A percentile compares a stretch with the other conserved stretches of the same genome.
Conservation (phyloP, 2,797 vertebrate species). For the Enteromius fasciolatus region DNA sequence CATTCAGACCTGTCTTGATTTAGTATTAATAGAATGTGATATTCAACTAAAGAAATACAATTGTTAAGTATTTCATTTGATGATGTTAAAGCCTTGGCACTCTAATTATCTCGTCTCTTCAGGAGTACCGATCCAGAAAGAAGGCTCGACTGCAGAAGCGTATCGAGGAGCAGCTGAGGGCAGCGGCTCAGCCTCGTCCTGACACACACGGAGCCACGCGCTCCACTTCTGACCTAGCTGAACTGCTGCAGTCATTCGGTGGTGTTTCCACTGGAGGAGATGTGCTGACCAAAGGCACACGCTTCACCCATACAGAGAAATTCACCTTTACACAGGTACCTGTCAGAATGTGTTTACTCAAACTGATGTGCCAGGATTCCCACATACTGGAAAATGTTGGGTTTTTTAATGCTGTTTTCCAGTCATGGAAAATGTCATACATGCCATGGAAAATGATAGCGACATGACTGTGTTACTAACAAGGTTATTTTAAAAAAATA, state of each 20-base stretch:
- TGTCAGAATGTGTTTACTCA: constrained; percentile 13
- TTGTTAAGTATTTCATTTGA: background rate
- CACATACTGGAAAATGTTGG: constrained; percentile 5
- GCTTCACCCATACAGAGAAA: constrained; percentile 89
- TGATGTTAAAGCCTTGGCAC: constrained; percentile 1
- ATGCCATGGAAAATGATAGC: background rate
- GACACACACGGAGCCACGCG: constrained; percentile 65
- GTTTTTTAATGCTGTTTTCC: background rate
- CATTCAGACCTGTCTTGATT: background rate
- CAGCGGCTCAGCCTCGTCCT: constrained; percentile 64
- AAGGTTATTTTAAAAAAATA: background rate
- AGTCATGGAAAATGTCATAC: background rate
- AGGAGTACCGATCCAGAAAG: constrained; percentile 84
- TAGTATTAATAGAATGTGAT: background rate
- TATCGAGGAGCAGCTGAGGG: constrained; percentile 83
- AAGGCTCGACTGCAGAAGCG: constrained; percentile 79
- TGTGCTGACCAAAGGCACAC: constrained; percentile 81
- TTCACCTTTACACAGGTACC: constrained; percentile 85
- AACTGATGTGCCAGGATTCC: constrained; percentile 2
- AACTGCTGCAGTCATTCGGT: constrained; percentile 80
- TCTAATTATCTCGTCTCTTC: constrained; percentile 35
- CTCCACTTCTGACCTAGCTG: constrained; percentile 77
- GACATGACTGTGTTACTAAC: background rate
- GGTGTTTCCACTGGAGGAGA: constrained; percentile 63
- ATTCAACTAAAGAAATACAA: background rate